Evolutionary conservation across 2,888 invertebrate genomes (phyloP), one percentile per base, ranked within the genome.

Genomic region (Spilosoma lubricipeda): DNA sequence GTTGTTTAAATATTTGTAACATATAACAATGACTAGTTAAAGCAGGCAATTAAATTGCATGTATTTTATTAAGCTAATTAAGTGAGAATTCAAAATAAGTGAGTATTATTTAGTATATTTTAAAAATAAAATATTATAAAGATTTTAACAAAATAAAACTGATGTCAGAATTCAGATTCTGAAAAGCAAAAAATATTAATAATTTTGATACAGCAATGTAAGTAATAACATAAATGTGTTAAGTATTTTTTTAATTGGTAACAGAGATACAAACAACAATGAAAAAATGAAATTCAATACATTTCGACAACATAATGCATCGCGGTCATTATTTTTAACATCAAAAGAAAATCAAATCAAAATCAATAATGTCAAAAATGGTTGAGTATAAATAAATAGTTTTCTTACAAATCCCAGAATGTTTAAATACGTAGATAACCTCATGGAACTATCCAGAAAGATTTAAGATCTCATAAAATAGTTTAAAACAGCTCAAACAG

Each of bases 381-480:
- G 48, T 68, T 48, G 52, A 52, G 13, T 33, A 36, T 36, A 68
- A 52, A 67, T 67, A 13, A 30, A 23, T 52, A 48, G 13, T 15
- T 11, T 7, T 36, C 2, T 52, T 52, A 59, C 27, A 59, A 59
- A 27, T 13, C 13, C 27, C 59, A 59, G 4, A 59, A 59, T 27
- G 13, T 59, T 27, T 59, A 27, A n/a, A 59, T 27, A 59, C 59
- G 59, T 13, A 59, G 59, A 59, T 59, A 59, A 59, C 59, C 27
- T 13, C 59, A 59, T 27, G 27, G 13, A 15, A 27, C 59, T 59
- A 59, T 59, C 59, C 13, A 59, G 33, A 63, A 45, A 45, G 39
- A 42, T 45, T 67, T 27, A 45, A 27, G 67, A 42, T 42, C n/a
- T 45, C 45, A 30, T 68, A 48, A 68, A 68, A 68, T 68, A 48